Conservation (phyloP, 2,888 invertebrate genomes). For the Orthonevra nobilis region DNA sequence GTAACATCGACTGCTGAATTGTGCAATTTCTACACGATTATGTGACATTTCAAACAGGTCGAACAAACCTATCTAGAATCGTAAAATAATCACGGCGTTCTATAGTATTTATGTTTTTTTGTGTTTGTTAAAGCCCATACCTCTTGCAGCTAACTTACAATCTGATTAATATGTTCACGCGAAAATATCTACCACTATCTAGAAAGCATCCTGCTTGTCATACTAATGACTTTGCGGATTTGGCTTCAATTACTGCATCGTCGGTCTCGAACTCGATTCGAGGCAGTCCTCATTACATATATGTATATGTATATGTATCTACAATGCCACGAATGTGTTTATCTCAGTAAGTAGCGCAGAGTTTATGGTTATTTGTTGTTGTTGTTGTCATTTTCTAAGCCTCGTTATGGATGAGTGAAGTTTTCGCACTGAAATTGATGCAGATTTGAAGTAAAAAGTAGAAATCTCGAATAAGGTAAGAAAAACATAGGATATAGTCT, state of each 20-base stretch:
- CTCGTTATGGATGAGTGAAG: constrained; percentile 39
- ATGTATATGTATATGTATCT: neutral
- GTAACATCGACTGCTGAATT: constrained; percentile 37
- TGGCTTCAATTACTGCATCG: constrained; percentile 51
- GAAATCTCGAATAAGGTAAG: too few relatives aligned
- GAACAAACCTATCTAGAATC: constrained; percentile 51
- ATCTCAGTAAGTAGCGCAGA: constrained; percentile 8
- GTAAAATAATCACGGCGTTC: constrained; percentile 11
- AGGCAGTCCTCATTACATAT: too few relatives aligned
- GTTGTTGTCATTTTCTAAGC: constrained; percentile 22
- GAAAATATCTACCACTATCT: constrained; percentile 24
- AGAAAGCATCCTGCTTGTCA: constrained; percentile 58
- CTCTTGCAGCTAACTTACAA: too few relatives aligned
- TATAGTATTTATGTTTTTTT: neutral
- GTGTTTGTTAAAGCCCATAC: too few relatives aligned
- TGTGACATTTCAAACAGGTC: constrained; percentile 54
- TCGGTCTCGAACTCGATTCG: constrained; percentile 3
- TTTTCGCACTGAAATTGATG: constrained; percentile 29
- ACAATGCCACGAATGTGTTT: constrained; percentile 4
- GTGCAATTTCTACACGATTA: constrained; percentile 46
- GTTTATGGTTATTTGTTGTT: constrained; percentile 23
- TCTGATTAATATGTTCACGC: constrained; percentile 31
- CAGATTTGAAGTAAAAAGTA: too few relatives aligned
- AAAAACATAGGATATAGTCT: too few relatives aligned
- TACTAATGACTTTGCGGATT: constrained; percentile 63